Conservation (phyloP, 2,888 invertebrate genomes). For the Brachyopa scutellaris region DNA sequence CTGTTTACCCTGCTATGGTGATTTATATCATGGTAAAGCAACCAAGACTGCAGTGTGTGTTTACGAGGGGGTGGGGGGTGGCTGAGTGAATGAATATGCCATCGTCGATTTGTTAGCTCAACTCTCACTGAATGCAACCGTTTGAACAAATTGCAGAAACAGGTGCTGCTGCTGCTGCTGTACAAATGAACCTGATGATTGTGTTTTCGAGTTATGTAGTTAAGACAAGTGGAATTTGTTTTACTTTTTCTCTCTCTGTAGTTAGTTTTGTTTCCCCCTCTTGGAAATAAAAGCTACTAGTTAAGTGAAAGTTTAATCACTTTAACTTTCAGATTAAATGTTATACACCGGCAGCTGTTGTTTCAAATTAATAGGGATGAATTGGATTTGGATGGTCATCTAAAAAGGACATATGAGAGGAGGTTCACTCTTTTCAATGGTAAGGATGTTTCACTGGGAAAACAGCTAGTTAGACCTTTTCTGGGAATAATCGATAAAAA, state of each 20-base stretch:
- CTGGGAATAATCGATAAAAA: too few species aligned
- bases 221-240: constrained; percentile 10
- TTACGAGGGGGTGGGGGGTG: neutral
- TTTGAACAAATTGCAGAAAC: constrained; percentile 50
- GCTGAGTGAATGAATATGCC: constrained; percentile 46
- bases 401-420: too few species aligned
- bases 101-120: constrained; percentile 49
- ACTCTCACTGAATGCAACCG: constrained; percentile 43
- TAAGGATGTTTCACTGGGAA: too few species aligned
- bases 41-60: constrained; percentile 7
- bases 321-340: constrained; percentile 1
- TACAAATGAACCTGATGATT: constrained; percentile 58
- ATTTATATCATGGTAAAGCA: constrained; percentile 47
- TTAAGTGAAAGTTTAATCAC: neutral
- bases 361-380: too few species aligned
- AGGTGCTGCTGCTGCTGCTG: constrained; percentile 47
- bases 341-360: too few species aligned
- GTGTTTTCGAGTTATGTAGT: constrained; percentile 41
- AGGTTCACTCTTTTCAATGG: too few species aligned
- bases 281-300: constrained; percentile 47
- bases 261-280: too few species aligned
- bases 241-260: neutral
- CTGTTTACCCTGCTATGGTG: constrained; percentile 35
- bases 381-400: too few species aligned
- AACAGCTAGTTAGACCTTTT: too few species aligned